Base-by-base conservation (phyloP, 2,888 invertebrate genomes). In the Mythimna loreyi region DNA sequence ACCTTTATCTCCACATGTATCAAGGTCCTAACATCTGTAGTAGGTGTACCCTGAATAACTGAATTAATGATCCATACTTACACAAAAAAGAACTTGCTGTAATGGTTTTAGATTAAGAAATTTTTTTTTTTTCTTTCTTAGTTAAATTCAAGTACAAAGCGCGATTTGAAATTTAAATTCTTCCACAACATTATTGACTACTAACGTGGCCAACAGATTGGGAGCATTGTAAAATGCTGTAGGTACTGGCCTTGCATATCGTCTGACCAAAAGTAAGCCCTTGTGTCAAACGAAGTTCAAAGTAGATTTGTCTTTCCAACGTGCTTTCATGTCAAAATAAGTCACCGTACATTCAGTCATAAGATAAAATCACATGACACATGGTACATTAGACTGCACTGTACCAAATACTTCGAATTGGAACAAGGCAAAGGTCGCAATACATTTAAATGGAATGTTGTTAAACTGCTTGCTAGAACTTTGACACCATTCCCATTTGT, bases 361-460 rank as follows among this genome's bases (percentile, higher is more conserved):
- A 30, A 47, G 75, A 68, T 61, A 61, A 69, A 50, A 67, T 72
- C 62, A 50, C 16, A 52, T 28, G 45, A 47, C 25, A 59, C 47
- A 47, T 55, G 11, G n/a, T 19, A 45, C 9, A 47, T 64, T 49
- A 58, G n/a, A 25, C 50, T 61, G n/a, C 45, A 67, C n/a, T 63
- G 43, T 43, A 45, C 21, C 23, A 28, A 64, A 57, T n/a, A 49
- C 4, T 57, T 40, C 1, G 23, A 75, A 67, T 64, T 73, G 61
- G 66, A 73, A 25, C 68, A 72, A 81, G 72, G 68, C 47, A 60
- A 67, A 62, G 72, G 68, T 71, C 53, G 9, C 43, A 67, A 60
- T 60, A 76, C 47, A 25, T 67, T 64, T 50, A 21, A 63, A 69
- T 72, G 67, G 53, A 79, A 81, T 72, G 72, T 64, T 53, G 81